Evolutionary conservation across 2,797 vertebrate species (phyloP), one percentile per base, ranked within the genome.

Genomic region (Enteromius trimaculatus): DNA sequence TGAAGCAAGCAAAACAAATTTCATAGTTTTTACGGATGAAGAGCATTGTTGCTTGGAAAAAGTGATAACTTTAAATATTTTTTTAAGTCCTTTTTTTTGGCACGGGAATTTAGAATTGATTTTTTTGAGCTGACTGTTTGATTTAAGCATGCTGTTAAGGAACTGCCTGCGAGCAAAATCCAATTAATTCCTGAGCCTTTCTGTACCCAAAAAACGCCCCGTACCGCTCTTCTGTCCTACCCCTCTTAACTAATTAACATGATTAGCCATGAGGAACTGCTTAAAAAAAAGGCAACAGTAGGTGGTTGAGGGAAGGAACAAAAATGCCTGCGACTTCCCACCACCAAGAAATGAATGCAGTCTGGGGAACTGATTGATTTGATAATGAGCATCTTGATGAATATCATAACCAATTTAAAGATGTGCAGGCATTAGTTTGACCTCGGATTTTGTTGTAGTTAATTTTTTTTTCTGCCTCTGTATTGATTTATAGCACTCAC

Each of bases 121-220:
- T 88, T 39, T 83, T 87, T 90, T 1, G 85, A 90, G 85, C 84
- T 88, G 86, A 87, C 88, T 92, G 84, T 93, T 90, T 90, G 81
- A 89, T 90, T 87, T 90, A 91, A 89, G 85, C 81, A 88, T 87
- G 77, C 81, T 87, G 79, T 90, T 89, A 89, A 87, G 87, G 82
- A 78, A 86, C 86, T 83, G 86, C 84, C 17, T 81, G 81, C 84
- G 78, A 88, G 80, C 62, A 84, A 90, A 88, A 87, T 85, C 84
- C 87, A 87, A 74, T 88, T 89, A 71, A 49, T 75, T 86, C 83
- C 82, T 77, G 85, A 83, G 77, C 31, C 83, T 85, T 82, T 86
- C 79, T 75, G 68, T 82, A 87, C 76, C 80, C 89, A 81, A 85
- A 87, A 87, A 84, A 88, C 39, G 42, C 77, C 81, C 79, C 3